Evolutionary conservation across 2,113 vertebrate genomes (phyloP).

Genomic region (Microtus ochrogaster): DNA sequence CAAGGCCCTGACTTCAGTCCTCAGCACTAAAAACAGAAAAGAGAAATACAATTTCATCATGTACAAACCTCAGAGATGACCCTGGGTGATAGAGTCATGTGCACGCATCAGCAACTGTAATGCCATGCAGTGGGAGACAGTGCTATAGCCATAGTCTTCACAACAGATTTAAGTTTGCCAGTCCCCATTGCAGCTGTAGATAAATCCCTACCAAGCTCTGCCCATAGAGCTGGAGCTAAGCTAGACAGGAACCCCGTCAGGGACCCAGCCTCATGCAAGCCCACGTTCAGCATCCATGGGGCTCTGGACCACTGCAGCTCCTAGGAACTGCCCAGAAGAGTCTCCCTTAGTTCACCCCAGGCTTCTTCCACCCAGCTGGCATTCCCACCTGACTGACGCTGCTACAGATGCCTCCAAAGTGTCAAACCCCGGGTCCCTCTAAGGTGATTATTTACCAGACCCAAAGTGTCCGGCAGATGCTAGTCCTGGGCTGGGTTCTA

Average conservation of each 20-base stretch:
- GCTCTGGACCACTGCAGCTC: background rate
- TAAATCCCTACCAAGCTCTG: background rate
- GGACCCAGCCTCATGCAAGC: background rate
- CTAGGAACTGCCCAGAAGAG: background rate
- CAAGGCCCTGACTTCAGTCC: background rate
- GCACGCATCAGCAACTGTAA: background rate
- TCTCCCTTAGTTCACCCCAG: background rate
- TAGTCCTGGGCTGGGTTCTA: background rate
- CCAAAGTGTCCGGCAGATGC: background rate
- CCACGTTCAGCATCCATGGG: background rate
- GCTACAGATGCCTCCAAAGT: background rate
- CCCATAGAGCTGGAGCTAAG: background rate
- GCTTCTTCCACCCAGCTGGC: background rate
- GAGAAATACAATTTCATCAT: background rate
- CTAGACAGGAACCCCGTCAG: background rate
- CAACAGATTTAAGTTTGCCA: background rate
- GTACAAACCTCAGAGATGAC: background rate
- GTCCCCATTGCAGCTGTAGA: background rate
- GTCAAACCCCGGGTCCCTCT: conserved; percentile 14
- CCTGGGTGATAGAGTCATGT: background rate
- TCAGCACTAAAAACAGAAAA: background rate
- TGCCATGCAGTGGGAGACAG: background rate
- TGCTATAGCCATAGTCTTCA: background rate
- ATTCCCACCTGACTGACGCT: background rate
- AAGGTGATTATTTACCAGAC: conserved; percentile 8